Evolutionary conservation across 2,113 vertebrate species (phyloP).

Genomic region (Pyxicephalus adspersus): DNA sequence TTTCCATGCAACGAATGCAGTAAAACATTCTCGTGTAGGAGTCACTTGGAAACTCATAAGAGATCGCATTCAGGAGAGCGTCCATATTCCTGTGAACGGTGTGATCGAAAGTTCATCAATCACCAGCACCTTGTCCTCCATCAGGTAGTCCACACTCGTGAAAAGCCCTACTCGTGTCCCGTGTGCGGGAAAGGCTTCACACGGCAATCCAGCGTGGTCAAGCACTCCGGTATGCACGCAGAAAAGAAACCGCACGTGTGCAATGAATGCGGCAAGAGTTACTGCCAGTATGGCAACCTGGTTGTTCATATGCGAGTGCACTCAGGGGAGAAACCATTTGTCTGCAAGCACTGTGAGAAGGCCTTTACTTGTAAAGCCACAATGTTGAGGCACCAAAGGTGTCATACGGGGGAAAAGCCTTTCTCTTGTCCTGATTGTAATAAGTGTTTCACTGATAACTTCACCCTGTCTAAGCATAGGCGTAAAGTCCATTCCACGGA

Average conservation of each 20-base stretch:
- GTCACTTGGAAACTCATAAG: slow-evolving; percentile 58
- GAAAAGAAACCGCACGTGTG: slow-evolving; percentile 44
- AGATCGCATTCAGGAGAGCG: slow-evolving; percentile 64
- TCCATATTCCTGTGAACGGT: slow-evolving; percentile 61
- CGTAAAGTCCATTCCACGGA: not conserved
- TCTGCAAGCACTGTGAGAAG: slow-evolving; percentile 13
- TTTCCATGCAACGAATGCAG: slow-evolving; percentile 60
- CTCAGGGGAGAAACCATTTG: slow-evolving; percentile 37
- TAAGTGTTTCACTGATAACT: slow-evolving; percentile 16
- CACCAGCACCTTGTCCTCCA: slow-evolving; percentile 61
- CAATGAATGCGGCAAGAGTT: slow-evolving; percentile 47
- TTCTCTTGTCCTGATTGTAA: not conserved
- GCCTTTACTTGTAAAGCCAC: slow-evolving; percentile 26
- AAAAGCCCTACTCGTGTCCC: slow-evolving; percentile 27
- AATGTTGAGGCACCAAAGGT: slow-evolving; percentile 25
- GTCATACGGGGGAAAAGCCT: slow-evolving; percentile 19
- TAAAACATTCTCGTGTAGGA: slow-evolving; percentile 58
- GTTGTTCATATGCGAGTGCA: slow-evolving; percentile 38
- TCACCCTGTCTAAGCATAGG: slow-evolving; percentile 26
- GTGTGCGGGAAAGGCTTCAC: slow-evolving; percentile 50
- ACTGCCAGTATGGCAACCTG: slow-evolving; percentile 47
- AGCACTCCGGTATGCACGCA: slow-evolving; percentile 40
- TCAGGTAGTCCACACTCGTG: slow-evolving; percentile 60
- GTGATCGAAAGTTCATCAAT: slow-evolving; percentile 64
- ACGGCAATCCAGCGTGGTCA: slow-evolving; percentile 30